Evolutionary conservation across 2,113 vertebrate species (phyloP), one percentile per base, ranked within the genome.

Genomic region (Eulemur macaco): DNA sequence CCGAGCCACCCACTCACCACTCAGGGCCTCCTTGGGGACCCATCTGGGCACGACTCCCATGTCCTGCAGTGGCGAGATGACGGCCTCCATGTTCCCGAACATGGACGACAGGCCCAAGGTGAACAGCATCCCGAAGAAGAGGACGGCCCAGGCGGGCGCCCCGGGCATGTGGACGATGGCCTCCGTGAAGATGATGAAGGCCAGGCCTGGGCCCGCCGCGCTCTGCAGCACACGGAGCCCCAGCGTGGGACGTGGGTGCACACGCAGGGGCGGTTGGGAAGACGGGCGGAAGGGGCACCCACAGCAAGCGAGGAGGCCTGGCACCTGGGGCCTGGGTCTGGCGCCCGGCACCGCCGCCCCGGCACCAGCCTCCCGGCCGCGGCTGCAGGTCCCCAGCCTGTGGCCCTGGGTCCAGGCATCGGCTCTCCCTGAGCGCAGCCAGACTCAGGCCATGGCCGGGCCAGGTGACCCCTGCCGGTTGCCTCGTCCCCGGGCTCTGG

Each of bases 101-200:
- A 99, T 99, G 6, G 99, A 99, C 34, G 99, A 99, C 64, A 99
- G 98, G 15, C 99, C 99, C 98, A 99, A 98, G 92, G 98, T 98
- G 97, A 99, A 99, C 45, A 99, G 97, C 99, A 99, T 99, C 68
- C 99, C 2, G 34, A 99, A 99, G 97, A 99, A 99, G n/a, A 99
- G 97, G 71, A 99, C 94, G 0, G 99, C 99, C 99, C 99, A 99
- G 5, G 98, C 97, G 27, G 99, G 99, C 0, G 99, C 99, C 2
- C 98, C 99, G 0, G 99, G 99, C 99, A 99, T 99, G 94, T 98
- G 98, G 17, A 98, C 97, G 89, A 99, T 97, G 0, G 99, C 99
- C 98, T 99, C 99, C 0, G 99, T 99, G 98, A 99, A 99, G 86
- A 99, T 93, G 0, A 99, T 99, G 95, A 99, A 99, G 71, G 99